These are phyloP conservation scores for Virgularia gustaviana DNA, from an alignment of 92 coral and sea anemone genomes.

Conservation along the genomic window DNA sequence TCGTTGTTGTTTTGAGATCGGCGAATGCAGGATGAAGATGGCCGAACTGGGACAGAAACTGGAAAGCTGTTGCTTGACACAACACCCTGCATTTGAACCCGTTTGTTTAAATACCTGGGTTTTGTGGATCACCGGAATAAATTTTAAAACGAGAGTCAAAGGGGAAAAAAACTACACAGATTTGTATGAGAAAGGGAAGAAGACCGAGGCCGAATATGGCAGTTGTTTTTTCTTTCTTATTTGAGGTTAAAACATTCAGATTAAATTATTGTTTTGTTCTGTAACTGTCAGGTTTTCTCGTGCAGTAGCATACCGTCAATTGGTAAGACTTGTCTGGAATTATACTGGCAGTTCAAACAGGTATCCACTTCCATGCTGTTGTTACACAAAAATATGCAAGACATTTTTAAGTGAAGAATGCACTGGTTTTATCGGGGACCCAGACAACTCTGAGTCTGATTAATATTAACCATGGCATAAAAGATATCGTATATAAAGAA, in stretches of 20 bases:
- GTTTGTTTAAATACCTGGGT: constrained; percentile 21
- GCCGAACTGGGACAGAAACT: constrained; percentile 9
- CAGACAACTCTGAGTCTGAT: background rate
- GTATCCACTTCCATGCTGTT: constrained; percentile 41
- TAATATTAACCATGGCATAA: too few species aligned
- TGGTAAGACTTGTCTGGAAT: constrained; percentile 28
- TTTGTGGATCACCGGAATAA: background rate
- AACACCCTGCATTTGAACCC: constrained; percentile 19
- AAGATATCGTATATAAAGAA: too few species aligned
- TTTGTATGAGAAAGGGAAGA: constrained; percentile 4
- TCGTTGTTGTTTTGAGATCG: constrained; percentile 35
- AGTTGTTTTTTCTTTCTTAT: too few species aligned
- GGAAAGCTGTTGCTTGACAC: too few species aligned
- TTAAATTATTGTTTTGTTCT: background rate
- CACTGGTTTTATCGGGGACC: constrained; percentile 27
- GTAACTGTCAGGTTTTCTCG: background rate
- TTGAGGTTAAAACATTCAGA: background rate
- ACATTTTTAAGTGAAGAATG: constrained; percentile 12
- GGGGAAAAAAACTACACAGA: constrained; percentile 14
- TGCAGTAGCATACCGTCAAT: constrained; percentile 10
- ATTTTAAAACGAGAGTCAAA: constrained; percentile 16
- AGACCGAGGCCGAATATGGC: constrained; percentile 14
- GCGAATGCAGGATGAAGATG: constrained; percentile 3
- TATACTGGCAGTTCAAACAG: constrained; percentile 23
- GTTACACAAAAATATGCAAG: constrained; percentile 21